phyloP scores from a whole-genome alignment of 2,113 vertebrate species.

The Orientallactaga bullata region DNA sequence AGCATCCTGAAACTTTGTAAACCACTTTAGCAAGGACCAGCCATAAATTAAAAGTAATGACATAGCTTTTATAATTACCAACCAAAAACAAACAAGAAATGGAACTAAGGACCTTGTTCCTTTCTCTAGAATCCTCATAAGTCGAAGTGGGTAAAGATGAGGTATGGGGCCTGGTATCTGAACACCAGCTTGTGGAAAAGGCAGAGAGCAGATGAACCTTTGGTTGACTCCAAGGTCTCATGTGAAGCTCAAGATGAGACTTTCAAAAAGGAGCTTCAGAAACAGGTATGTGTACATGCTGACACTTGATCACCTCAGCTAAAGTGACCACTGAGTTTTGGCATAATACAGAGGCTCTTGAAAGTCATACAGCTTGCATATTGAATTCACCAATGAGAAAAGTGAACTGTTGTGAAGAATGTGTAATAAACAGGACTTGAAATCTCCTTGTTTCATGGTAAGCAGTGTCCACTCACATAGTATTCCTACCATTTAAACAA shows the following conservation, averaged over 20 bases:
- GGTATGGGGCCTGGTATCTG: slow-evolving; percentile 84
- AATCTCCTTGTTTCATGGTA: not conserved
- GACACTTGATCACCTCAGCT: not conserved
- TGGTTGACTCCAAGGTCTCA: slow-evolving; percentile 69
- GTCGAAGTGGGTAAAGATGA: slow-evolving; percentile 71
- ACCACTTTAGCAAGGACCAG: not conserved
- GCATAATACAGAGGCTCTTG: not conserved
- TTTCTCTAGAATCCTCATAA: slow-evolving; percentile 65
- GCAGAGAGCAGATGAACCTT: slow-evolving; percentile 71
- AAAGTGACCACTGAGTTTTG: not conserved
- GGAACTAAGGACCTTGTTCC: not conserved
- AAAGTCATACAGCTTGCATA: not conserved
- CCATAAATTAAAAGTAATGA: not conserved
- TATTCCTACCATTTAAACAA: not conserved
- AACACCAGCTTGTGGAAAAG: slow-evolving; percentile 84
- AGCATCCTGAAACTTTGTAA: not conserved
- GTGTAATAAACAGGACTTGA: not conserved
- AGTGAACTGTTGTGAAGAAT: not conserved
- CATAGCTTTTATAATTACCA: not conserved
- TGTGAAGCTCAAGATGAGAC: slow-evolving; percentile 38
- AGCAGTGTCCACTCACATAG: not conserved
- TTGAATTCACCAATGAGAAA: not conserved
- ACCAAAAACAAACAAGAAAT: not conserved
- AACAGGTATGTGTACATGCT: slow-evolving; percentile 71
- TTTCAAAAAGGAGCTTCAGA: slow-evolving; percentile 28